Percentiles rank a stretch among this genome's conserved stretches.
These are phyloP conservation scores for Caenorhabditis sinica DNA, from an alignment of 2,888 invertebrate genomes.

Conservation along the genomic window DNA sequence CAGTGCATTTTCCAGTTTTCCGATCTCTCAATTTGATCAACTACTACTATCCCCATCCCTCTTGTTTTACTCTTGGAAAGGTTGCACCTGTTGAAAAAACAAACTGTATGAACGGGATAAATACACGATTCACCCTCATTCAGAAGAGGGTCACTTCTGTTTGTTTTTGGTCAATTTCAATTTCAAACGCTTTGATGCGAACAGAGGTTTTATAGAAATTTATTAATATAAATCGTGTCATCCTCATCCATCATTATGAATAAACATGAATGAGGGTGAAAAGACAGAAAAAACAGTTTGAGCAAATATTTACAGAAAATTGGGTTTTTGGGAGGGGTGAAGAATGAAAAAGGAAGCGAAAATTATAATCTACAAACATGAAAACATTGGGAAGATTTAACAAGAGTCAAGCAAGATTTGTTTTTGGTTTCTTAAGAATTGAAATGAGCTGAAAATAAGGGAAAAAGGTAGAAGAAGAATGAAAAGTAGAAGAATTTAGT, in stretches of 20 bases:
- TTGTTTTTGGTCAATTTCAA: constrained; percentile 44
- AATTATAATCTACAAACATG: background rate
- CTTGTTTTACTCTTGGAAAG: background rate
- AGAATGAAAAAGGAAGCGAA: background rate
- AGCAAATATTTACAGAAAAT: constrained; percentile 70
- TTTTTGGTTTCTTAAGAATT: constrained; percentile 28
- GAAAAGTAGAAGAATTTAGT: constrained; percentile 43
- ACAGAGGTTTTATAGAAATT: constrained; percentile 48
- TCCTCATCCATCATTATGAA: constrained; percentile 39
- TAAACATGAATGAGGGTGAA: constrained; percentile 28
- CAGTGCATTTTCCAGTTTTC: constrained; percentile 23
- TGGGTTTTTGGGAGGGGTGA: background rate
- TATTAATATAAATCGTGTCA: constrained; percentile 59
- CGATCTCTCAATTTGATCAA: background rate
- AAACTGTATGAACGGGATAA: constrained; percentile 30
- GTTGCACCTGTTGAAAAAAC: constrained; percentile 27
- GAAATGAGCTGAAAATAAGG: background rate
- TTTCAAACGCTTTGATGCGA: constrained; percentile 18
- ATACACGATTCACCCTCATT: constrained; percentile 34
- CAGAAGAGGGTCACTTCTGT: constrained; percentile 44
- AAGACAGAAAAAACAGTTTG: constrained; percentile 33
- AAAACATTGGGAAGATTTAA: constrained; percentile 38
- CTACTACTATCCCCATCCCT: background rate
- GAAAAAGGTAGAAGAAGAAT: background rate
- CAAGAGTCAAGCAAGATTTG: constrained; percentile 46